Base-by-base conservation (phyloP, 1,140 invertebrate genomes). In the Euwallacea similis region DNA sequence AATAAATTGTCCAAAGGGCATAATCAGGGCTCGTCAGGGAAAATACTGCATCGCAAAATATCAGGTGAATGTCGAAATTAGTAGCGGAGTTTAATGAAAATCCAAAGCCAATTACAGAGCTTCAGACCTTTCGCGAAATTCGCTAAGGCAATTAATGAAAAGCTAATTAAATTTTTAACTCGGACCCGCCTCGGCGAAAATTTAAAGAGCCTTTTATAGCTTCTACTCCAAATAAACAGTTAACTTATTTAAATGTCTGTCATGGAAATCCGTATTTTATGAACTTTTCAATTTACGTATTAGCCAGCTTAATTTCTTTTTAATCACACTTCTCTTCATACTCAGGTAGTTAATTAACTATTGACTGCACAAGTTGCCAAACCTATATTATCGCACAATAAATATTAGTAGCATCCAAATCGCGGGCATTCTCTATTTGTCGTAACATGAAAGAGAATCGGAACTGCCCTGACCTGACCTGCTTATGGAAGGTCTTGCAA, bases 71-170 rank as follows among this genome's bases (percentile, higher is more conserved):
- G 62, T 44, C 64, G 64, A 66, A 72, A 72, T 72, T 60, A 63
- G 59, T 46, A 72, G 55, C 47, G 53, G 56, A 55, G 55, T 47
- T 66, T 74, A 75, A 75, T 75, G 71, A 75, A 73, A 75, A 73
- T 75, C 71, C 67, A 71, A 61, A 73, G 74, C 71, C 68, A 75
- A 75, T 75, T 75, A 71, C 67, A 69, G 64, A 73, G 69, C 44
- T 73, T 70, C 71, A 60, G 59, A 44, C 47, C 67, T 75, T 67
- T 73, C 62, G 68, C 59, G 54, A 71, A 73, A 75, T 75, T 75
- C 67, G 55, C 67, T 73, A 71, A 73, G 66, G 71, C 72, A 75
- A 73, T 75, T 75, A 75, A 75, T 75, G 74, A 70, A 71, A 71
- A 66, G 58, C 66, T 70, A 75, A 75, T 75, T 75, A 75, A 73